These are phyloP conservation scores for Tenthredo livida DNA, from an alignment of 2,888 invertebrate species.

Conservation along the genomic window DNA sequence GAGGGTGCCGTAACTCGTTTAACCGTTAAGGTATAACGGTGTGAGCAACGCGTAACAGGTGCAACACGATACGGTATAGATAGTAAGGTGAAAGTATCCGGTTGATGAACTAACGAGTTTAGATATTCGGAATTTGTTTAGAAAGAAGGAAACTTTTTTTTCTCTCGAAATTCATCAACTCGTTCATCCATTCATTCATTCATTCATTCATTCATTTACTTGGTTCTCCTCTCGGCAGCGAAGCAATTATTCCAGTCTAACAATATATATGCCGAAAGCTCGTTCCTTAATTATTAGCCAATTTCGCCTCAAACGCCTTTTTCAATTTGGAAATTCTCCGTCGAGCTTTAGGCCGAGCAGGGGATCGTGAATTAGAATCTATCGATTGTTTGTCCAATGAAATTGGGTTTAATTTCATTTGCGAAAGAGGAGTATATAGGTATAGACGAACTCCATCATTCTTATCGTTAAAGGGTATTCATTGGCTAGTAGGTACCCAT, in stretches of 20 bases:
- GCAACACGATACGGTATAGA: neutral
- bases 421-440: neutral
- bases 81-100: neutral
- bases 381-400: constrained; percentile 44
- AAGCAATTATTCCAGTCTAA: neutral
- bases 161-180: neutral
- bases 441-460: neutral
- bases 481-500: neutral
- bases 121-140: neutral
- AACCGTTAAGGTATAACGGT: neutral
- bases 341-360: neutral
- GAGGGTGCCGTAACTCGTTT: neutral
- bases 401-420: constrained; percentile 46
- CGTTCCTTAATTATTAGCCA: constrained; percentile 3
- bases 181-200: neutral
- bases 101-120: neutral
- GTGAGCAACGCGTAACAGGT: constrained; percentile 8
- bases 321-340: neutral
- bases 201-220: neutral
- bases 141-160: neutral
- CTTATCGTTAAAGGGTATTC: constrained; percentile 6
- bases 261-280: neutral
- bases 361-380: constrained; percentile 31
- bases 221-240: neutral
- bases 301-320: neutral